Evolutionary conservation across 1,140 invertebrate species (phyloP), one percentile per base, ranked within the genome.

Genomic region (Anastrepha obliqua): DNA sequence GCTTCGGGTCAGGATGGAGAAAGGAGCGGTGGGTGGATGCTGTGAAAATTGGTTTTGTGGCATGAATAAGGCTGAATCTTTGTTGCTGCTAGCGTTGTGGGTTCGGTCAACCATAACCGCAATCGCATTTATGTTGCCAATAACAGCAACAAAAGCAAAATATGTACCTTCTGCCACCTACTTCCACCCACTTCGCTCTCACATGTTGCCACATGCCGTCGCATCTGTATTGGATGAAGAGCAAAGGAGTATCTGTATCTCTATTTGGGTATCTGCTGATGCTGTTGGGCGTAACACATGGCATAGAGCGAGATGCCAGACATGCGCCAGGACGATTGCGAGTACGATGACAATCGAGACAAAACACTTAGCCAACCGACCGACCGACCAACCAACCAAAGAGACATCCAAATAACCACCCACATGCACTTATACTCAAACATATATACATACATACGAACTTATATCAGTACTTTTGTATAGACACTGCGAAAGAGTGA

Each of bases 231-330:
- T 51, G 47, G 47, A 81, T 81, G 74, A 81, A 81, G 74, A 81
- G 47, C 74, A n/a, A 81, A 81, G 47, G 74, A 81, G 74, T 81
- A 81, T 81, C 74, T 81, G 74, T 81, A 81, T 81, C 74, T 81
- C 74, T 81, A 55, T 81, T 42, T 47, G 51, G 74, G 74, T 81
- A 81, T 81, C 74, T 81, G 20, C 74, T 5, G 44, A n/a, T 9
- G 74, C 74, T 81, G 47, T n/a, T 81, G 47, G 74, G 47, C 74
- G 17, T 6, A 55, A n/a, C n/a, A 51, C 4, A 29, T 81, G 47
- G 2, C 47, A 81, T 42, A 81, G 74, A 81, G 74, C 74, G 74
- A 81, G 74, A 81, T 81, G 47, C 51, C n/a, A 81, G 74, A 81
- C 47, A 81, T 81, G 74, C 74, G 74, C 74, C 47, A 81, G 47